Conservation (phyloP, 2,113 vertebrate species). For the Coptodon rendalli region DNA sequence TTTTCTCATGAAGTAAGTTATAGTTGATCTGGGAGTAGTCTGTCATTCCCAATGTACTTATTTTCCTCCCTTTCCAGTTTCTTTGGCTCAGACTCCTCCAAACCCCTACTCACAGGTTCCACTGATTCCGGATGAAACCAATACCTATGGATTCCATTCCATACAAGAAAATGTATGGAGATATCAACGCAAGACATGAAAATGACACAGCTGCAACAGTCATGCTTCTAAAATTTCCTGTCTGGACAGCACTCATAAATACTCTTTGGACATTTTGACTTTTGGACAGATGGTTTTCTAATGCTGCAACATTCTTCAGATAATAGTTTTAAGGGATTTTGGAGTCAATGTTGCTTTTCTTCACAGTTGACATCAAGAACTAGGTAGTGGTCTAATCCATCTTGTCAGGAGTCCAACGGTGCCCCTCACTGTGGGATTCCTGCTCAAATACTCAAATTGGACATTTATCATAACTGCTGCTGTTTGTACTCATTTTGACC, state of each 20-base stretch:
- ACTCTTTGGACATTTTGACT: slow-evolving; percentile 62
- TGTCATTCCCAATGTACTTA: neutral
- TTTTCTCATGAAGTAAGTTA: neutral
- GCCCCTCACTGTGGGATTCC: neutral
- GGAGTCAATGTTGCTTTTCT: slow-evolving; percentile 10
- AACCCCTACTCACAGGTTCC: slow-evolving; percentile 27
- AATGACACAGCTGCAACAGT: slow-evolving; percentile 74
- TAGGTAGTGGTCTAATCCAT: slow-evolving; percentile 46
- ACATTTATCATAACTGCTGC: slow-evolving; percentile 9
- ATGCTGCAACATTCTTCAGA: slow-evolving; percentile 55
- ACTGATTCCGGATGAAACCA: slow-evolving; percentile 61
- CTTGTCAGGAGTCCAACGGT: slow-evolving; percentile 46
- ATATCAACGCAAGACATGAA: slow-evolving; percentile 46
- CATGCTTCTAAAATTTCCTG: slow-evolving; percentile 70
- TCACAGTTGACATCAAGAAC: slow-evolving; percentile 44
- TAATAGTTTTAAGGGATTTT: slow-evolving; percentile 61
- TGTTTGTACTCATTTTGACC: neutral
- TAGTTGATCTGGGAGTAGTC: neutral
- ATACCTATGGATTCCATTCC: slow-evolving; percentile 66
- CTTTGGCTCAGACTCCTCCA: neutral
- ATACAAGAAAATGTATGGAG: slow-evolving; percentile 23
- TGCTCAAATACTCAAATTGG: neutral
- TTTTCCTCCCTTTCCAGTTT: slow-evolving; percentile 3
- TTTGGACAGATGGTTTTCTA: slow-evolving; percentile 73
- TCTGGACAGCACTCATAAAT: slow-evolving; percentile 68